Evolutionary conservation across 2,797 vertebrate species (phyloP).

Genomic region (Paratrypauchen microcephalus): DNA sequence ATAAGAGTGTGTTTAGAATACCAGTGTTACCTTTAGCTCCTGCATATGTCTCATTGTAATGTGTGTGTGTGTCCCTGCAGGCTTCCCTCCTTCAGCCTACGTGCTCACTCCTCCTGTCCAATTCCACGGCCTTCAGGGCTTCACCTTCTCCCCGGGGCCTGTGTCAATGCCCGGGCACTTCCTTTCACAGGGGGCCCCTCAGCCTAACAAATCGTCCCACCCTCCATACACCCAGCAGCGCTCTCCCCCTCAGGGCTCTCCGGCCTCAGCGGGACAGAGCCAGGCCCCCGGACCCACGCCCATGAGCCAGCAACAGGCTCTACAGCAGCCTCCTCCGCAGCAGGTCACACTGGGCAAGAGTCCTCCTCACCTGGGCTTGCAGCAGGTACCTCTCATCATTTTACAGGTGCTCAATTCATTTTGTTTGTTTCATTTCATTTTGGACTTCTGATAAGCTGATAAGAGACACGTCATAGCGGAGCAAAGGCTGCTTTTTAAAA

Average conservation of each 20-base stretch:
- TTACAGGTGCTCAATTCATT: neutral
- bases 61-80: slow-evolving; percentile 63
- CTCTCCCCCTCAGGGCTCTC: slow-evolving; percentile 80
- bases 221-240: slow-evolving; percentile 99
- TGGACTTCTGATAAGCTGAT: too few relatives aligned
- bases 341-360: slow-evolving; percentile 86
- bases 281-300: slow-evolving; percentile 66
- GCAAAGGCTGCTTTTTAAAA: too few relatives aligned
- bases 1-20: neutral
- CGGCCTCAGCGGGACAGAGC: slow-evolving; percentile 77
- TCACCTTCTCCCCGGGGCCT: slow-evolving; percentile 88
- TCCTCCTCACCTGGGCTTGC: slow-evolving; percentile 88
- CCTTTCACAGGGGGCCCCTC: slow-evolving; percentile 86
- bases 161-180: slow-evolving; percentile 90
- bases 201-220: slow-evolving; percentile 93
- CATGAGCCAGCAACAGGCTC: slow-evolving; percentile 54
- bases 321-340: slow-evolving; percentile 85
- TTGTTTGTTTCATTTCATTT: too few relatives aligned
- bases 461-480: too few relatives aligned
- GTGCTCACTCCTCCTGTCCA: slow-evolving; percentile 93
- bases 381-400: slow-evolving; percentile 79
- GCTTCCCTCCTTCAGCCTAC: slow-evolving; percentile 92
- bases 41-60: neutral
- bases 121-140: slow-evolving; percentile 85
- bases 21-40: too few relatives aligned